Evolutionary conservation across 2,888 invertebrate species (phyloP), one percentile per base, ranked within the genome.

Genomic region (Drosophila ezoana): DNA sequence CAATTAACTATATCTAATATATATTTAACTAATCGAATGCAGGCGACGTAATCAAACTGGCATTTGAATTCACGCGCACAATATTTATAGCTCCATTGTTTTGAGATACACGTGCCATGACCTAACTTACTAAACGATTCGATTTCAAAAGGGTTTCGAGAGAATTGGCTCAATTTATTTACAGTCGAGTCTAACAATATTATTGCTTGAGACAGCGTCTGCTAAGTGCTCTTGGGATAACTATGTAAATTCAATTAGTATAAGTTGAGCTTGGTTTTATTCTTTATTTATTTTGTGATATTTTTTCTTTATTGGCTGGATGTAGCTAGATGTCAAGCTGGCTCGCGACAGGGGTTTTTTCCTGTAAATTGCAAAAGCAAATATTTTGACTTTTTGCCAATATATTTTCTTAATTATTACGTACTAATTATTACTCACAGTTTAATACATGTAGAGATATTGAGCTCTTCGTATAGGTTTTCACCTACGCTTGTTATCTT

Each of bases 71-170:
- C 79, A 78, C 59, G 54, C 44, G 28, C 63, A 57, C 43, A 67
- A 69, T 81, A 81, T 84, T 87, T 70, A 76, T 85, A 69, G 79
- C 49, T 20, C 61, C 65, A 82, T 87, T 82, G 88, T 81, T 65
- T 61, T 43, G n/a, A 37, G 56, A 37, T 40, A 57, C 70, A 69
- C 70, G 70, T 37, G 63, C 73, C 81, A 87, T 82, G 82, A 87
- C 82, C 82, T 87, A 82, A 82, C 73, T 59, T 82, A 81, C 81
- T 70, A 81, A 64, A 45, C 48, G 41, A 28, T 44, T 20, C 9
- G 14, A 45, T 33, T 35, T 35, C 33, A 13, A 20, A 58, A 48
- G 28, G 14, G 20, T 18, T 54, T 38, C 16, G 4, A 56, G 9
- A 3, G 32, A 74, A 62, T 53, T 56, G 16, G n/a, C 68, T 23